phyloP scores from a whole-genome alignment of 2,797 vertebrate genomes.

The Hybognathus amarus region DNA sequence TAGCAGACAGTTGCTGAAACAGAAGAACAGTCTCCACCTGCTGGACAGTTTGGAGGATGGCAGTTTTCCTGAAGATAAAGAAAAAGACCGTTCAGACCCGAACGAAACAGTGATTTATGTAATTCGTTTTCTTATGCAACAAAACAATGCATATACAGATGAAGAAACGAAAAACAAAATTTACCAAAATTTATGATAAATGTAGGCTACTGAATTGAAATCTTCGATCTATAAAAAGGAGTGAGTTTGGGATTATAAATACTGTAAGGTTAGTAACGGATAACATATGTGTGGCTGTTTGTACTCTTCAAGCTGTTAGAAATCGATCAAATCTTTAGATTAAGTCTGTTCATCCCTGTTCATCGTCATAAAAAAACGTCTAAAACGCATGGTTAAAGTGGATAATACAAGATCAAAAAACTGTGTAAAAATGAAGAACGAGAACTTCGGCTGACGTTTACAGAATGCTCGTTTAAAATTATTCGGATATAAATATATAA shows the following conservation, averaged over 20 bases:
- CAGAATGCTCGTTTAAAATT: too few relatives aligned
- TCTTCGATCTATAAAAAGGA: background rate
- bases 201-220: background rate
- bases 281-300: background rate
- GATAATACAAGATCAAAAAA: background rate
- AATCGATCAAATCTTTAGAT: background rate
- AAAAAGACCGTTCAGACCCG: background rate
- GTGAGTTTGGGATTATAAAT: background rate
- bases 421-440: background rate
- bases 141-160: background rate
- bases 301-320: background rate
- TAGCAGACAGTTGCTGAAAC: conserved; percentile 62
- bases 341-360: background rate
- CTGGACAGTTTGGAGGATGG: conserved; percentile 73
- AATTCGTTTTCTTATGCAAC: background rate
- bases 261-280: background rate
- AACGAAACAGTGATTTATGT: background rate
- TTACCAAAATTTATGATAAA: background rate
- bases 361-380: too few relatives aligned
- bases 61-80: conserved; percentile 41
- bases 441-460: too few relatives aligned
- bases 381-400: background rate
- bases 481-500: too few relatives aligned
- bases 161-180: background rate
- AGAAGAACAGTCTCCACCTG: conserved; percentile 82